A percentile compares a stretch with the other conserved stretches of the same genome.
Evolutionary conservation across 1,140 invertebrate species (phyloP).

Genomic region (Micrasema longulum): DNA sequence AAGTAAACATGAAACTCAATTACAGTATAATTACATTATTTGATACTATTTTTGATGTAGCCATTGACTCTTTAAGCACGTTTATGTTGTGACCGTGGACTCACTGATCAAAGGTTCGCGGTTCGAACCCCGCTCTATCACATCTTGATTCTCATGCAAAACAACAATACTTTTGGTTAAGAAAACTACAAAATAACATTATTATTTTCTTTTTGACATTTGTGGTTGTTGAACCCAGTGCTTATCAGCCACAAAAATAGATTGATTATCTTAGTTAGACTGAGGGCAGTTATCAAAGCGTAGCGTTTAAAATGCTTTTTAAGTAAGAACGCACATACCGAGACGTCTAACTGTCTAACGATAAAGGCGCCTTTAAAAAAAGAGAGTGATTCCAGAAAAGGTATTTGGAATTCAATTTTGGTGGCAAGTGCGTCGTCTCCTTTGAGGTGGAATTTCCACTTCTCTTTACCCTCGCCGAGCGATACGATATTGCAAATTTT

Average conservation of each 20-base stretch:
- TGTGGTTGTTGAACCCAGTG: background rate
- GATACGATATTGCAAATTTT: constrained; percentile 21
- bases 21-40: no score
- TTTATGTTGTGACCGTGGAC: background rate
- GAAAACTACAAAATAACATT: background rate
- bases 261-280: constrained; percentile 45
- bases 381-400: constrained; percentile 46
- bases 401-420: constrained; percentile 51
- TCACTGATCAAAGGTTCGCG: no score
- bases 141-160: background rate
- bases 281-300: constrained; percentile 46
- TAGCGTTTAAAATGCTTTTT: constrained; percentile 44
- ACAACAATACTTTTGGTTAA: background rate
- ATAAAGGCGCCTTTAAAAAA: constrained; percentile 47
- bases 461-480: constrained; percentile 1
- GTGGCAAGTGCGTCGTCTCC: constrained; percentile 44
- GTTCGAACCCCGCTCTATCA: no score
- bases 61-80: background rate
- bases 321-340: constrained; percentile 7
- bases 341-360: constrained; percentile 29
- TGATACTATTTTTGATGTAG: background rate
- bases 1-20: no score
- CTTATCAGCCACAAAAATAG: background rate
- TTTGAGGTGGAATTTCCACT: constrained; percentile 22
- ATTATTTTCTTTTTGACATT: background rate